A percentile compares a stretch with the other conserved stretches of the same genome.
phyloP scores from a whole-genome alignment of 2,797 vertebrate species.

The Thripadectes ignobilis region DNA sequence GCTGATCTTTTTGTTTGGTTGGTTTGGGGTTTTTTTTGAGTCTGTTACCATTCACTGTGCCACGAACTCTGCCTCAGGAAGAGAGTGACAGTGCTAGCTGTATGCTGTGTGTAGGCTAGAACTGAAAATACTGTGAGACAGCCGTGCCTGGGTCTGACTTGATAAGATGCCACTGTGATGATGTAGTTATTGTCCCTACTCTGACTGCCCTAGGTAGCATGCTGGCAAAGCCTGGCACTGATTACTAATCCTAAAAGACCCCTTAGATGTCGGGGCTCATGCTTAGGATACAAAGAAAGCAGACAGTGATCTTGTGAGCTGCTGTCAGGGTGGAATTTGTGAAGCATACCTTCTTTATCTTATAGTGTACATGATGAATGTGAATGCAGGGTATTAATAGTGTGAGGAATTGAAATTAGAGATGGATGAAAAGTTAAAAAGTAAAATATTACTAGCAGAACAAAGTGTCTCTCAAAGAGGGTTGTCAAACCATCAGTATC shows the following conservation, averaged over 20 bases:
- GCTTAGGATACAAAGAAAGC: neutral
- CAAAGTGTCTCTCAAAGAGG: neutral
- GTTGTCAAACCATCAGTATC: neutral
- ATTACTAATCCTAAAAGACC: neutral
- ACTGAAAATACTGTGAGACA: constrained; percentile 38
- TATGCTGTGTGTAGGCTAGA: constrained; percentile 11
- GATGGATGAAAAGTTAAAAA: neutral
- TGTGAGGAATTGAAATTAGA: neutral
- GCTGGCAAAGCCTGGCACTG: neutral
- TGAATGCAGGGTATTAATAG: neutral
- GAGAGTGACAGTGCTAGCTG: neutral
- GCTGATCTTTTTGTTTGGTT: neutral
- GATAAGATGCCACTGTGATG: neutral
- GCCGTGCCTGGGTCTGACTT: neutral
- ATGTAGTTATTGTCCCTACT: neutral
- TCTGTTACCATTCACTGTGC: constrained; percentile 39
- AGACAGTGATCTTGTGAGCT: neutral
- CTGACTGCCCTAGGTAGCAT: neutral
- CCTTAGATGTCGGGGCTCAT: neutral
- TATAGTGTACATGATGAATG: neutral
- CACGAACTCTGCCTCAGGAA: constrained; percentile 39
- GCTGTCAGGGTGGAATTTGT: neutral
- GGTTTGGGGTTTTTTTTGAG: neutral
- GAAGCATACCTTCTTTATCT: neutral
- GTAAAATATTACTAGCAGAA: neutral